Base-by-base conservation (phyloP, 2,888 invertebrate species). In the Coecobrya sp. region DNA sequence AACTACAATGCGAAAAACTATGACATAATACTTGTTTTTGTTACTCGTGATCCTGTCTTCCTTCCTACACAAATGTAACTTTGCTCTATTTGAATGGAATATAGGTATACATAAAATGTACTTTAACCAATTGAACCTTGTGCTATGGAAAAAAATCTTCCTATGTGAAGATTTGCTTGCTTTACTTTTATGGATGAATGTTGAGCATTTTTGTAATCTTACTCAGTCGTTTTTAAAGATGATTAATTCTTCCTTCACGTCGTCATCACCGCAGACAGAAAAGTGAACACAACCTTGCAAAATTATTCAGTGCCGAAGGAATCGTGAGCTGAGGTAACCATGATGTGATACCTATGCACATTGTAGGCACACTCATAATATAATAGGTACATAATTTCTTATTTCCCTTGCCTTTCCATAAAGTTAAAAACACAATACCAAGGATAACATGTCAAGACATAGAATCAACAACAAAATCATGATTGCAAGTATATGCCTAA, bases 371-470 rank as follows among this genome's bases (percentile, higher is more conserved):
- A 5, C 2, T 13, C 10, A 19, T 25, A 11, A 19, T 42, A n/a
- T 8, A n/a, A 70, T 30, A 25, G 30, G 19, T 22, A 68, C 59
- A 85, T 7, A 25, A 3, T 22, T 19, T n/a, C n/a, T 55, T 55
- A 11, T 62, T 85, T 45, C 45, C 42, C 8, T 79, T 52, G 27
- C 25, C 27, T 81, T 84, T 85, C 59, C 85, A 76, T 81, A 36
- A 88, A 81, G 81, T 79, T 62, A 27, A 19, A n/a, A 45, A 76
- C 55, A 86, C 59, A 27, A 30, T 27, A 62, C n/a, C 90, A 91
- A 91, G 90, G 90, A 86, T 91, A 91, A 91, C 90, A 30, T 91
- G 86, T 91, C 90, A 91, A 79, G 62, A 11, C 13, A 42, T 59
- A 42, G 36, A 59, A 30, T n/a, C n/a, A 59, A 22, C 19, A 82